Conservation (phyloP, 2,888 invertebrate species). For the Xanthorhoe designata region DNA sequence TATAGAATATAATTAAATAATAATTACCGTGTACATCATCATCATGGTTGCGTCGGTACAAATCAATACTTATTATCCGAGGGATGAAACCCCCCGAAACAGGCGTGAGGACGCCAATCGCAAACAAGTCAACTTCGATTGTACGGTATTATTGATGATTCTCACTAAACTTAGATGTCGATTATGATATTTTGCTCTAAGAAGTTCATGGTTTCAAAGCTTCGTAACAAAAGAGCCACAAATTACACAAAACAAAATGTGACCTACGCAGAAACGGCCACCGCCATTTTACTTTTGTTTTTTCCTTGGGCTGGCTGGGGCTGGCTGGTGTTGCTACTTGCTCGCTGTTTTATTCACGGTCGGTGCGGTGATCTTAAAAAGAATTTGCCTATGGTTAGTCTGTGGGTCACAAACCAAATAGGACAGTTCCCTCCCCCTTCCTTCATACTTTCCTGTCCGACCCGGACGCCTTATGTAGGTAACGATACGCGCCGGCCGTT, state of each 20-base stretch:
- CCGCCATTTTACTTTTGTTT: constrained; percentile 51
- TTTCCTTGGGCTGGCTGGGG: constrained; percentile 3
- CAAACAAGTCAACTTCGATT: constrained; percentile 7
- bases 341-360: too few species aligned
- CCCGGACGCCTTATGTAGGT: too few species aligned
- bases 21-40: constrained; percentile 72
- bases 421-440: too few species aligned
- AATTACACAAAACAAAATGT: constrained; percentile 49
- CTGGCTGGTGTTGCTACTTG: too few species aligned
- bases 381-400: too few species aligned
- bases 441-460: too few species aligned
- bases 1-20: not conserved
- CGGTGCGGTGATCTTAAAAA: too few species aligned
- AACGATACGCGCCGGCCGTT: too few species aligned
- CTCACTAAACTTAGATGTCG: not conserved
- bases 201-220: constrained; percentile 8
- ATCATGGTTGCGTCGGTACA: constrained; percentile 62
- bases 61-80: constrained; percentile 63
- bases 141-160: not conserved
- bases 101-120: constrained; percentile 59
- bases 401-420: too few species aligned
- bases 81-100: constrained; percentile 49
- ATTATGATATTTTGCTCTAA: not conserved
- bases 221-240: not conserved
- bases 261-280: constrained; percentile 54